Conservation (phyloP, 2,113 vertebrate genomes). For the Calonectris borealis region DNA sequence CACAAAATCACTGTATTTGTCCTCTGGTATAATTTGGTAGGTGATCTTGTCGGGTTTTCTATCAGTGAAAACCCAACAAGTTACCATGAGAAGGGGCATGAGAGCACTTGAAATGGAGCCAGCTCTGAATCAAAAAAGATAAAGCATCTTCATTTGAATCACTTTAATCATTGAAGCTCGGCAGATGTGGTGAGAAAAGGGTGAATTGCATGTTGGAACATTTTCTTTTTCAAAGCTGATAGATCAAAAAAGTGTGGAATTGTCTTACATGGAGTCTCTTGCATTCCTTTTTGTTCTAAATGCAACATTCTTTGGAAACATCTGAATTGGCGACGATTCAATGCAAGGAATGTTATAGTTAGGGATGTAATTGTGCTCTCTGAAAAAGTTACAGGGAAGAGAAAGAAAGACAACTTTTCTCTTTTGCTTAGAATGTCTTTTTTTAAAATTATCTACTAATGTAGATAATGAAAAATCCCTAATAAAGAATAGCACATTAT, state of each 20-base stretch:
- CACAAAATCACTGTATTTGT: not conserved
- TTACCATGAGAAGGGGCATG: not conserved
- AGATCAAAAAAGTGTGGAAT: not conserved
- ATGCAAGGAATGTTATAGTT: not conserved
- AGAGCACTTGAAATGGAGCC: not conserved
- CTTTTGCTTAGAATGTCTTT: not conserved
- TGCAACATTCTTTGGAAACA: not conserved
- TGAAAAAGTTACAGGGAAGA: not conserved
- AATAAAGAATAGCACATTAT: not conserved
- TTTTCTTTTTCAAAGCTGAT: not conserved
- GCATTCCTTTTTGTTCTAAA: not conserved
- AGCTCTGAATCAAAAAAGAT: not conserved
- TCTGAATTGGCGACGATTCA: rapidly evolving
- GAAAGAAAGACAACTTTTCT: not conserved
- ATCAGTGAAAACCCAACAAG: not conserved
- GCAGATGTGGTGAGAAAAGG: not conserved
- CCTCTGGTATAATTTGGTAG: not conserved
- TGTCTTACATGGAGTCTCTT: not conserved
- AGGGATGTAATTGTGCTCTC: not conserved
- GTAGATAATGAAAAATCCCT: not conserved
- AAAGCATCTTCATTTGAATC: not conserved
- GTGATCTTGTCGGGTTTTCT: not conserved
- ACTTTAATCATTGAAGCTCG: not conserved
- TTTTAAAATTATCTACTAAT: not conserved
- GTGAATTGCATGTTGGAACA: not conserved